Conservation (phyloP, 2,113 vertebrate species). For the Saccopteryx bilineata region DNA sequence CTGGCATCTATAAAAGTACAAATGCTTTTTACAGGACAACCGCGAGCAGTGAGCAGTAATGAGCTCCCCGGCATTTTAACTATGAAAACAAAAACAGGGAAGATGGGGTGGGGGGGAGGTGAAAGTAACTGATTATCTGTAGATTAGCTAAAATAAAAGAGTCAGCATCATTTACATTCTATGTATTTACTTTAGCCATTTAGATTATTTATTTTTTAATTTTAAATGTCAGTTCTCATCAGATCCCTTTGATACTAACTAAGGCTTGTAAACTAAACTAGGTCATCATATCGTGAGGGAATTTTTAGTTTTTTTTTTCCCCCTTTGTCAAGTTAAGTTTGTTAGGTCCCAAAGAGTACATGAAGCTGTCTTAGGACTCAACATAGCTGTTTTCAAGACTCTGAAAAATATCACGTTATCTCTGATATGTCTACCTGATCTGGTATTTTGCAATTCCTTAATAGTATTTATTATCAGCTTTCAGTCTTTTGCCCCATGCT, state of each 20-base stretch:
- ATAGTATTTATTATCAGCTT: background rate
- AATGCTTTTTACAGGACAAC: background rate
- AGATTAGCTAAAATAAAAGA: conserved; percentile 38
- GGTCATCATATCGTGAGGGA: background rate
- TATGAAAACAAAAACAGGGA: conserved; percentile 49
- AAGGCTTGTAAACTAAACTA: conserved; percentile 36
- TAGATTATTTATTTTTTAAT: background rate
- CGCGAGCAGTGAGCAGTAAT: background rate
- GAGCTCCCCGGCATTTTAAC: conserved; percentile 24
- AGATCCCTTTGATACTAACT: background rate
- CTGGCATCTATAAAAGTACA: background rate
- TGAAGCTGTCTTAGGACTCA: conserved; percentile 3
- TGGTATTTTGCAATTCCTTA: background rate
- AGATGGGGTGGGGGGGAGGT: background rate
- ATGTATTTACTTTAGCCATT: background rate
- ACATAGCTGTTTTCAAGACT: background rate
- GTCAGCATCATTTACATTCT: background rate
- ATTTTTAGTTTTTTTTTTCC: conserved; percentile 20
- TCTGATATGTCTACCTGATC: background rate
- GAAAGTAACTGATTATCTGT: background rate
- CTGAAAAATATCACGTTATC: background rate
- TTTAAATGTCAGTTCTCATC: conserved; percentile 33
- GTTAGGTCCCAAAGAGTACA: conserved; percentile 24
- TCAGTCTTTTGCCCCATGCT: background rate
- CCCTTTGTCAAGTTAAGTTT: conserved; percentile 5